These are phyloP conservation scores for Lagopus muta DNA, from an alignment of 2,113 vertebrate species.

Conservation along the genomic window DNA sequence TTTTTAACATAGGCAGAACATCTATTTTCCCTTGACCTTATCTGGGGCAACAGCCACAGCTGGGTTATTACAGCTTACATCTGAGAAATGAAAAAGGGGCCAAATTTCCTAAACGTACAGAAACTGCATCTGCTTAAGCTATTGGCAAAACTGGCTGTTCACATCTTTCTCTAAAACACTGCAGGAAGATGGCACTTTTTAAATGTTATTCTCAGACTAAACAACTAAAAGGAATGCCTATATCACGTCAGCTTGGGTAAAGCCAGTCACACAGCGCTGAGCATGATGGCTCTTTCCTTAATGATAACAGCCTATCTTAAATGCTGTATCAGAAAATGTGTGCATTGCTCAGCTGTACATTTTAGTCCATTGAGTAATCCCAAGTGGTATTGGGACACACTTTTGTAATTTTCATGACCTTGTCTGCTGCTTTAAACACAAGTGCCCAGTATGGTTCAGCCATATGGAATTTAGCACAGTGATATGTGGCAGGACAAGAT, in stretches of 20 bases:
- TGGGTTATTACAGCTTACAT: background rate
- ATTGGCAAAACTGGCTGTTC: background rate
- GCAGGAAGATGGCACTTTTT: background rate
- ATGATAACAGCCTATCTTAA: background rate
- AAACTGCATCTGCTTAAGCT: conserved; percentile 18
- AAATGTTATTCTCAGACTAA: background rate
- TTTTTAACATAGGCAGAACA: background rate
- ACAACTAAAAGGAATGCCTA: background rate
- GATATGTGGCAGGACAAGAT: background rate
- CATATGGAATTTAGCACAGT: background rate
- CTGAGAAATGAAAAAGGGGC: background rate
- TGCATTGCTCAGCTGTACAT: background rate
- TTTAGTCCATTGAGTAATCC: background rate
- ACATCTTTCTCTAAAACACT: background rate
- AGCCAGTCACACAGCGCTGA: background rate
- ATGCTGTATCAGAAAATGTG: background rate
- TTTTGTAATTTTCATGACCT: background rate
- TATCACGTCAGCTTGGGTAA: background rate
- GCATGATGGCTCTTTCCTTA: background rate
- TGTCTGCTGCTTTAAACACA: background rate
- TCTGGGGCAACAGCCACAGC: background rate
- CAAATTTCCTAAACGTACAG: background rate
- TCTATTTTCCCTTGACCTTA: conserved; percentile 38
- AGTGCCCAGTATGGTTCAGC: background rate
- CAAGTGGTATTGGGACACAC: background rate